These are phyloP conservation scores for Aeoliscus strigatus DNA, from an alignment of 2,797 vertebrate genomes.

Conservation along the genomic window DNA sequence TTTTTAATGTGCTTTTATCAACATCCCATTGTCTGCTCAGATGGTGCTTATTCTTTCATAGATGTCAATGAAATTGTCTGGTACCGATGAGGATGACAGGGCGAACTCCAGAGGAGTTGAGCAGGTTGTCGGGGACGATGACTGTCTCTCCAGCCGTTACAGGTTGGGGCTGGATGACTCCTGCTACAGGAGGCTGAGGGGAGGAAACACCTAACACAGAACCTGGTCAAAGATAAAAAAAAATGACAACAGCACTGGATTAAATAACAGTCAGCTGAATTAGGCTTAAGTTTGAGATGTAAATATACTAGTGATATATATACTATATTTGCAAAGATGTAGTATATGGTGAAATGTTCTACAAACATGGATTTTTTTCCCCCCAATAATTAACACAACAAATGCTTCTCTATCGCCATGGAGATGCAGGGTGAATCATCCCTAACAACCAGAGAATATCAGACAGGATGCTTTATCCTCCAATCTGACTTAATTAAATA, in stretches of 20 bases:
- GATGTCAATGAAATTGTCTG: constrained; percentile 2
- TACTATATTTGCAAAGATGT: too few species aligned
- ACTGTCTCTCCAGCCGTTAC: constrained; percentile 91
- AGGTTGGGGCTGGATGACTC: constrained; percentile 92
- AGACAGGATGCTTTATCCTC: constrained; percentile 24
- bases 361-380: constrained; percentile 19
- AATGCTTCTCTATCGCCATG: constrained; percentile 51
- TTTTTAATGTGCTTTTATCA: too few species aligned
- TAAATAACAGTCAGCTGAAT: not conserved
- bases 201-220: constrained; percentile 78
- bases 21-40: too few species aligned
- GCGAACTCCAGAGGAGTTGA: constrained; percentile 89
- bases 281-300: too few species aligned
- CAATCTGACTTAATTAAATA: constrained; percentile 3
- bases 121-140: constrained; percentile 94
- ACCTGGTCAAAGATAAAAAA: constrained; percentile 62
- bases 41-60: too few species aligned
- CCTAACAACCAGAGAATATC: constrained; percentile 42
- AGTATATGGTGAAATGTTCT: constrained; percentile 24
- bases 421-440: constrained; percentile 60
- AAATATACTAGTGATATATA: too few species aligned
- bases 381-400: constrained; percentile 18
- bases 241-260: not conserved
- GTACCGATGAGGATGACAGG: constrained; percentile 97
- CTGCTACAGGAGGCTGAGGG: constrained; percentile 80